Conservation (phyloP, 2,797 vertebrate species). For the Psittacula echo region DNA sequence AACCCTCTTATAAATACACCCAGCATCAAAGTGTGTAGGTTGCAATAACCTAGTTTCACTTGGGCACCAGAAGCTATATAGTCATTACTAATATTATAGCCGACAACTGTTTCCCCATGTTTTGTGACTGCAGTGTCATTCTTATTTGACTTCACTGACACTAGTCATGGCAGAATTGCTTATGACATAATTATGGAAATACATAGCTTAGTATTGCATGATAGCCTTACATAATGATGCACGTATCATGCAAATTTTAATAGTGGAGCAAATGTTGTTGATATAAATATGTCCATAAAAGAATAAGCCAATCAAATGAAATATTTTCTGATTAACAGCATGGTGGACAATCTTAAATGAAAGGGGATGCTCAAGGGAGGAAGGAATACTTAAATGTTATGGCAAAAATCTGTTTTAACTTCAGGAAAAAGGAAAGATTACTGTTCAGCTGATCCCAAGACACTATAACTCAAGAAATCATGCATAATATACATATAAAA, state of each 20-base stretch:
- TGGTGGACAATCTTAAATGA: slow-evolving; percentile 1
- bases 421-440: background rate
- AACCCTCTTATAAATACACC: background rate
- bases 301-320: slow-evolving; percentile 54
- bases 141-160: slow-evolving; percentile 59
- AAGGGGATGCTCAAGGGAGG: background rate
- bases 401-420: background rate
- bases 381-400: background rate
- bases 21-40: background rate
- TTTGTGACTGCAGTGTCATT: slow-evolving; percentile 36
- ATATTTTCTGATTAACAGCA: slow-evolving; percentile 42
- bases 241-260: slow-evolving; percentile 44
- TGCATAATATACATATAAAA: background rate
- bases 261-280: slow-evolving; percentile 19
- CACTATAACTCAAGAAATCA: background rate
- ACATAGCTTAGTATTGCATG: slow-evolving; percentile 47
- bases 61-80: background rate
- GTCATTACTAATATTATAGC: slow-evolving; percentile 7
- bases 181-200: slow-evolving; percentile 69
- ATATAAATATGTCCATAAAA: slow-evolving; percentile 12
- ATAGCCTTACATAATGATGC: slow-evolving; percentile 28
- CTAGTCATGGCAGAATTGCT: slow-evolving; percentile 48
- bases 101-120: slow-evolving; percentile 39
- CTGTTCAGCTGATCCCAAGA: background rate
- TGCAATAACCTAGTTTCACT: background rate